phyloP scores from a whole-genome alignment of 2,888 invertebrate genomes.

The Agonopterix alstromeriana region DNA sequence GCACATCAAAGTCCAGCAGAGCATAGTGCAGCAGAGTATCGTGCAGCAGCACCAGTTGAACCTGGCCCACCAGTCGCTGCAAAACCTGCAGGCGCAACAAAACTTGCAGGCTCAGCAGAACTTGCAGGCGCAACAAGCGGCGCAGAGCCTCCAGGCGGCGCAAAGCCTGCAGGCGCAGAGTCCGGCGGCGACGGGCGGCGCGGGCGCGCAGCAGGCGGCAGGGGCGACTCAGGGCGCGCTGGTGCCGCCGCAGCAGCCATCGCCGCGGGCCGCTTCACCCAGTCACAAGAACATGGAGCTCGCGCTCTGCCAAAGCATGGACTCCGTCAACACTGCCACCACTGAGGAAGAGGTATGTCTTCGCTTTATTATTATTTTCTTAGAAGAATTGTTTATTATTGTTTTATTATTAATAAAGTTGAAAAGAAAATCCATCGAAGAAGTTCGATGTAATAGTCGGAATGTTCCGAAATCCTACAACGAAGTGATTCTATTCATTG shows the following conservation, averaged over 20 bases:
- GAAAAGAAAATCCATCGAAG: too few relatives aligned
- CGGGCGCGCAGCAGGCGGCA: constrained; percentile 53
- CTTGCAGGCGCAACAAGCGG: constrained; percentile 28
- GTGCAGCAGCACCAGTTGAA: constrained; percentile 70
- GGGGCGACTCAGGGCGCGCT: constrained; percentile 59
- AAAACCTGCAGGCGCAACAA: constrained; percentile 56
- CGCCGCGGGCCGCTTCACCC: constrained; percentile 57
- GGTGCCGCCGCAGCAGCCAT: constrained; percentile 67
- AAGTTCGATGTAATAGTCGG: not conserved
- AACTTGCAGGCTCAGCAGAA: constrained; percentile 42
- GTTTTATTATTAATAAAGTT: too few relatives aligned
- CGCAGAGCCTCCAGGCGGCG: constrained; percentile 41
- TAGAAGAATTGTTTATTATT: too few relatives aligned
- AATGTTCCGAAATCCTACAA: constrained; percentile 7
- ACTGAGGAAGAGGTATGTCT: constrained; percentile 96
- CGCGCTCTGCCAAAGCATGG: constrained; percentile 97
- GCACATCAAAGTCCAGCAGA: constrained; percentile 69
- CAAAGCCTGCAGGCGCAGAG: constrained; percentile 46
- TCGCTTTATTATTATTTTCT: too few relatives aligned
- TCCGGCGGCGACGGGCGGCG: constrained; percentile 58
- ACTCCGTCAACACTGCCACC: constrained; percentile 96
- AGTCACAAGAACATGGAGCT: constrained; percentile 76
- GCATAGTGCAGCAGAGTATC: constrained; percentile 68
- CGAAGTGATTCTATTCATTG: constrained; percentile 2
- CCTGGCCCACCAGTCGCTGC: constrained; percentile 65